Base-by-base conservation (phyloP, 2,797 vertebrate species). In the Neopelma chrysocephalum region DNA sequence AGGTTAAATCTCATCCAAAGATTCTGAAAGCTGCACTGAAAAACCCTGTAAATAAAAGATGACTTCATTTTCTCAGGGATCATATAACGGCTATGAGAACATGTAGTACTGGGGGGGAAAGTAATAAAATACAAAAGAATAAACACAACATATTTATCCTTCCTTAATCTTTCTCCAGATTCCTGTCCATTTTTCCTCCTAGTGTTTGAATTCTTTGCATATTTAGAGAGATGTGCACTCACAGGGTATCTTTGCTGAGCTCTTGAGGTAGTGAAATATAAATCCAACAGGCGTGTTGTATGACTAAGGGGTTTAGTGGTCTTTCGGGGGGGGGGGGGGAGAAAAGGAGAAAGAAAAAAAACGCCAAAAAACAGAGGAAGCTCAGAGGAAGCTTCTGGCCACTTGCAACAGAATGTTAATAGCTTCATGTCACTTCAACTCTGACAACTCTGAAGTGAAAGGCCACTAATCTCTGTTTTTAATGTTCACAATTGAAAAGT, bases 381-480 rank as follows among this genome's bases (percentile, higher is more conserved):
- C 92, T 96, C 56, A 81, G 31, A 87, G 83, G 97, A 97, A 97
- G 97, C 88, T 96, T 96, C 96, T 96, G 96, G 88, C 96, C 97
- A 98, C 98, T 98, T 98, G 98, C 96, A 98, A 97, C 92, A 99
- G 98, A 98, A 99, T 98, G 98, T 98, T 98, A 99, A 98, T 98
- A 98, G 98, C 98, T 98, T 89, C 89, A 71, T 97, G 97, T 98
- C 98, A 98, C 97, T 98, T 98, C 97, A 98, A 96, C 96, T 97
- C 97, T 98, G 98, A 98, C 98, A 98, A 98, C 95, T 97, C 94
- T 94, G 77, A 97, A 98, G 98, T 97, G 98, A 98, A 97, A 98
- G 97, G 91, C 96, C 95, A 96, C 97, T 98, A 98, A 99, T 99
- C 98, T 98, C 94, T 98, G 91, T 98, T 98, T 98, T 98, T 98